These are phyloP conservation scores for Protobothrops flavoviridis DNA, from an alignment of 2,113 vertebrate genomes.

Conservation along the genomic window DNA sequence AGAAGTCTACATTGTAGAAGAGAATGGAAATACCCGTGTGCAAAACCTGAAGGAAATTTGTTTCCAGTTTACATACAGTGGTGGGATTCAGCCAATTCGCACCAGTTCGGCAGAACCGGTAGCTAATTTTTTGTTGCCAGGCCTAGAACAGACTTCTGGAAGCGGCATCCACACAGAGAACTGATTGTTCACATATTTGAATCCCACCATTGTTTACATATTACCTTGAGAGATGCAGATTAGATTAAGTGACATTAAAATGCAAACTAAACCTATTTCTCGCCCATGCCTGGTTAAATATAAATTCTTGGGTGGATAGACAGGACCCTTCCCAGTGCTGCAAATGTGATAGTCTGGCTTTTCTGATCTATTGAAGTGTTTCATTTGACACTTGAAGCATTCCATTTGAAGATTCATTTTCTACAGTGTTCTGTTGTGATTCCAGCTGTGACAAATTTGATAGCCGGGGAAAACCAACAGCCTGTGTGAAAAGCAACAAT, in stretches of 20 bases:
- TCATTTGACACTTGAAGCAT: not conserved
- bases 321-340: not conserved
- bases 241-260: not conserved
- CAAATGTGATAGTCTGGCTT: not conserved
- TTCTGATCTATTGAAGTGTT: not conserved
- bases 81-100: no score
- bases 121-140: no score
- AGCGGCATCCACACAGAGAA: no score
- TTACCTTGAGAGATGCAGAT: not conserved
- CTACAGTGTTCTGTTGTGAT: slow-evolving; percentile 26
- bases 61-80: not conserved
- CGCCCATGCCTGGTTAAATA: not conserved
- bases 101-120: no score
- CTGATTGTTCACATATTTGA: no score
- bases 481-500: slow-evolving; percentile 63
- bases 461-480: slow-evolving; percentile 48
- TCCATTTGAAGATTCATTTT: slow-evolving; percentile 36
- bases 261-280: not conserved
- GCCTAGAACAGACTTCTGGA: no score
- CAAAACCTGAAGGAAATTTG: not conserved
- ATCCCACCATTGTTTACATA: not conserved
- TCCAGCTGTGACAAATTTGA: slow-evolving; percentile 60
- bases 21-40: not conserved
- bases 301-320: not conserved
- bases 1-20: not conserved